Evolutionary conservation across 2,113 vertebrate genomes (phyloP).

Genomic region (Ciconia boyciana): DNA sequence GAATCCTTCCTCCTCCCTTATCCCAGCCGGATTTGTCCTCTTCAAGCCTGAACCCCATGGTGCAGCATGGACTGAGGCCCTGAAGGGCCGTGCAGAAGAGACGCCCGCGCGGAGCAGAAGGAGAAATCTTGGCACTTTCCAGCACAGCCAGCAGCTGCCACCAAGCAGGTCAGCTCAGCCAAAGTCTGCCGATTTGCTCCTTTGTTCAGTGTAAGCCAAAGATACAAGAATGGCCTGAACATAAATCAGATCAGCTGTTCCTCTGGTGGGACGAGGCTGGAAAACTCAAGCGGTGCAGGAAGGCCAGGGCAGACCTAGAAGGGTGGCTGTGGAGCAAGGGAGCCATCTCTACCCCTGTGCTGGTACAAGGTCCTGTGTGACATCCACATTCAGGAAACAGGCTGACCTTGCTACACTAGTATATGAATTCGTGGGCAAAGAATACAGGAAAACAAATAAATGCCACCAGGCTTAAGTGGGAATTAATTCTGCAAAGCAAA

Average conservation of each 20-base stretch:
- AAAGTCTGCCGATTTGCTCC: not conserved
- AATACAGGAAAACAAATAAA: not conserved
- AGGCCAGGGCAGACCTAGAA: not conserved
- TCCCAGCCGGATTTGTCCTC: not conserved
- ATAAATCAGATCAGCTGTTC: not conserved
- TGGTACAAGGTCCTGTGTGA: not conserved
- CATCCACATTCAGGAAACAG: not conserved
- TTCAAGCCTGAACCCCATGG: not conserved
- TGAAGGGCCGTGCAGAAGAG: not conserved
- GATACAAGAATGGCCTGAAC: not conserved
- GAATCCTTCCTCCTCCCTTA: not conserved
- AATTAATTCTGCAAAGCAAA: not conserved
- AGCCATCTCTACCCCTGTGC: not conserved
- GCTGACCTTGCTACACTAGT: not conserved
- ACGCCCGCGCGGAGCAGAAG: accelerated
- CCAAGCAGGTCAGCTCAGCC: not conserved
- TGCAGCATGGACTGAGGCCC: not conserved
- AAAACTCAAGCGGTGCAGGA: not conserved
- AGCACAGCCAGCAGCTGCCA: not conserved
- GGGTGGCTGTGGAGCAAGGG: not conserved
- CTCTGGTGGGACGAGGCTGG: not conserved
- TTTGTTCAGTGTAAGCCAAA: not conserved
- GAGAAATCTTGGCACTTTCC: not conserved
- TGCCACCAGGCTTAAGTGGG: not conserved
- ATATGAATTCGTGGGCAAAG: not conserved